Base-by-base conservation (phyloP, 2,888 invertebrate genomes). In the Conistra vaccinii region DNA sequence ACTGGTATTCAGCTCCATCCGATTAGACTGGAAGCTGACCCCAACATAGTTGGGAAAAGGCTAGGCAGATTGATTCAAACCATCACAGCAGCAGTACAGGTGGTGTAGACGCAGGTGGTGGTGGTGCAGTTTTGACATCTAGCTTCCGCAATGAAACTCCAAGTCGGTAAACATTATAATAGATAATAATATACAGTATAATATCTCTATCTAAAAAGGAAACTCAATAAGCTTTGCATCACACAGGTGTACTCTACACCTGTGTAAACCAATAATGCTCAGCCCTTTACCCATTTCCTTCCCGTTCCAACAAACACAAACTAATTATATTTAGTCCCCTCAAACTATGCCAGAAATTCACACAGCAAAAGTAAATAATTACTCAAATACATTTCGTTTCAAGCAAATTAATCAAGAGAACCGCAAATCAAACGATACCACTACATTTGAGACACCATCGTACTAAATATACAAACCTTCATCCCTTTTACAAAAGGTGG, bases 381-480 rank as follows among this genome's bases (percentile, higher is more conserved):
- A 83, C 77, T 71, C 73, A 76, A 85, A 80, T 72, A 86, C 61
- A 78, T 78, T 69, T 80, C 58, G 68, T 77, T 78, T 69, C 73
- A 73, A 75, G 85, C 73, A 78, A 78, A 86, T 86, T 85, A 86
- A 86, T 86, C 76, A 87, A 79, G 76, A 35, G 51, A 17, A 68
- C 85, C 84, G 80, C 87, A 85, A 87, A 87, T 86, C 86, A 87
- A 82, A 85, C 78, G 84, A 73, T 76, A 81, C 75, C 65, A 60
- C 81, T 32, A 63, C 58, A 77, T 73, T 53, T 35, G 63, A 81
- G 81, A 86, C 81, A 86, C 63, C 70, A 73, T 73, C 69, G 75
- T 73, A 87, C 86, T 87, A 83, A 87, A 78, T 87, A 86, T 78
- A 86, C 75, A 78, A 83, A 81, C 75, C 68, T 78, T 84, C 86